These are phyloP conservation scores for Trimorus sp. DNA, from an alignment of 2,888 invertebrate genomes.

Conservation along the genomic window DNA sequence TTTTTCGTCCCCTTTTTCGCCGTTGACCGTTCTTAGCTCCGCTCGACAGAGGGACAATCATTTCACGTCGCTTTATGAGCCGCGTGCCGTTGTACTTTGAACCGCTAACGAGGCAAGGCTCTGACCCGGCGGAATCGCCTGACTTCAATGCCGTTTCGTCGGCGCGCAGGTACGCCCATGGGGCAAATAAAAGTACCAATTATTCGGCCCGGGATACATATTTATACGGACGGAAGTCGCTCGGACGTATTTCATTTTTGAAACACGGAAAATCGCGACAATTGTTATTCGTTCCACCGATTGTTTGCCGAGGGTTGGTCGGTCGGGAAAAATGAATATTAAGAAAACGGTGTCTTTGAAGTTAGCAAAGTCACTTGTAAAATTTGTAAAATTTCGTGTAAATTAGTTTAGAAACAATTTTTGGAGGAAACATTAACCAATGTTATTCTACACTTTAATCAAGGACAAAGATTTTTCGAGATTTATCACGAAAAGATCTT, in stretches of 20 bases:
- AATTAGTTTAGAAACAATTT: no score
- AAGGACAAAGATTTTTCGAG: no score
- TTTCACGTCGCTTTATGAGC: slow-evolving; percentile 45
- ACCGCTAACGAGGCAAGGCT: slow-evolving; percentile 55
- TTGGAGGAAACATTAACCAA: no score
- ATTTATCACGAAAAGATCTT: no score
- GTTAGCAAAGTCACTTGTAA: no score
- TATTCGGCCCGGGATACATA: slow-evolving; percentile 50
- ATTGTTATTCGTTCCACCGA: background rate
- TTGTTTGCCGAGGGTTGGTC: no score
- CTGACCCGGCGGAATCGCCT: slow-evolving; percentile 36
- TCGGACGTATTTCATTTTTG: slow-evolving; percentile 29
- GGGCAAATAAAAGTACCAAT: slow-evolving; percentile 58
- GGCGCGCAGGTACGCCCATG: slow-evolving; percentile 50
- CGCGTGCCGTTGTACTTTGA: slow-evolving; percentile 48
- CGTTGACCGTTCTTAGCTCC: slow-evolving; percentile 25
- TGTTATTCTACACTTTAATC: no score
- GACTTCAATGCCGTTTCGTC: slow-evolving; percentile 54
- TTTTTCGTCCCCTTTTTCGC: background rate
- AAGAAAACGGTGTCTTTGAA: no score
- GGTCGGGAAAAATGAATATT: no score
- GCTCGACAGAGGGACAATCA: slow-evolving; percentile 36
- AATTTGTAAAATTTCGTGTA: no score
- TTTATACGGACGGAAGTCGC: slow-evolving; percentile 29
- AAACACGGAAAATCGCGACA: background rate